Conservation (phyloP, 2,888 invertebrate genomes). For the Nomada fabriciana region DNA sequence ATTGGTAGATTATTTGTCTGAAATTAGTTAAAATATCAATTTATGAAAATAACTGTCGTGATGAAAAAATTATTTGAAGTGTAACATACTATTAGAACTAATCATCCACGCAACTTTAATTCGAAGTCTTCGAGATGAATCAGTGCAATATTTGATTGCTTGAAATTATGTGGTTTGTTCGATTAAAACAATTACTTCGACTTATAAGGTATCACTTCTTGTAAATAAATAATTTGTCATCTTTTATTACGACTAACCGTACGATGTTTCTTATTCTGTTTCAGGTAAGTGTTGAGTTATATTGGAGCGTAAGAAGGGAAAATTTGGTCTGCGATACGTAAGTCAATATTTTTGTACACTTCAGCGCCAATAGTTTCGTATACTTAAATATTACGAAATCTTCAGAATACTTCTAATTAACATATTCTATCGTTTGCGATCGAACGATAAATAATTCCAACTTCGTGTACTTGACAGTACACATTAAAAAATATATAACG, state of each 20-base stretch:
- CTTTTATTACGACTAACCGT: not conserved
- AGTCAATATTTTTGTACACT: not conserved
- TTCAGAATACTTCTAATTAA: too few species aligned
- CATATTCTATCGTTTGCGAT: too few species aligned
- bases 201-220: not conserved
- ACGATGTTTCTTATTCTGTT: constrained; percentile 26
- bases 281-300: constrained; percentile 42
- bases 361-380: too few species aligned
- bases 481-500: too few species aligned
- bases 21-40: too few species aligned
- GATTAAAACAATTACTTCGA: too few species aligned
- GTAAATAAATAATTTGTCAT: too few species aligned
- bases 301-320: not conserved
- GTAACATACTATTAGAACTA: not conserved
- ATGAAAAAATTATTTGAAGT: not conserved
- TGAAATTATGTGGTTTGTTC: not conserved
- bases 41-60: not conserved
- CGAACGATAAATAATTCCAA: too few species aligned
- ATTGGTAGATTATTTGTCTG: too few species aligned
- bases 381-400: too few species aligned
- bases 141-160: not conserved
- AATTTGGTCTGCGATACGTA: not conserved
- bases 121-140: not conserved
- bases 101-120: not conserved
- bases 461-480: too few species aligned